Base-by-base conservation (phyloP, 2,113 vertebrate species). In the Chaetorhynchus papuensis region DNA sequence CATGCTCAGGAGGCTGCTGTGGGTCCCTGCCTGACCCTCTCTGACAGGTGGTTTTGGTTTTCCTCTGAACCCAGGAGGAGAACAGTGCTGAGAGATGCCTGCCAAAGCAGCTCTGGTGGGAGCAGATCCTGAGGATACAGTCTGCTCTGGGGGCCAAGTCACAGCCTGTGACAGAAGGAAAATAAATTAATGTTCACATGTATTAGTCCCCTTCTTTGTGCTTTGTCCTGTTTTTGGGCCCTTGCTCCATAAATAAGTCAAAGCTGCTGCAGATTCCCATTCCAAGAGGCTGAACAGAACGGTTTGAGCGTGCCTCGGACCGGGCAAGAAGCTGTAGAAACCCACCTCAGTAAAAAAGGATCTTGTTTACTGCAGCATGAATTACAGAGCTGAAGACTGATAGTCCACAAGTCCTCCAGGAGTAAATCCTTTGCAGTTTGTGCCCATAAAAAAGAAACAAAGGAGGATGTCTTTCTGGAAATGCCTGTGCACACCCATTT, bases 111-210 rank as follows among this genome's bases (percentile, higher is more conserved):
- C 79, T 77, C 56, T 75, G 68, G 72, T 89, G 85, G 81, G 95
- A 96, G 91, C 87, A 94, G 94, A 91, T 82, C 71, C 93, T 77
- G 81, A 87, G 81, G 83, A 85, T 69, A 53, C 41, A 20, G n/a
- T 33, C 78, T 95, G 89, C 93, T 95, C 89, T 83, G 42, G 70
- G 70, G 88, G 72, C 61, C 92, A 84, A 68, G 76, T 64, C 74
- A 61, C 14, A 61, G 87, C 90, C 92, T 74, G 39, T 9, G 52
- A 80, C 87, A 85, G 69, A 94, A 92, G 47, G 69, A 91, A 97
- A 98, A 98, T 98, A 98, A 98, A 98, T 98, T 97, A 97, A 97
- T 96, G 97, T 96, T 97, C 91, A 94, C 27, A 9, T 94, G 96
- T 94, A 83, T 87, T 87, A 74, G 80, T 75, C 64, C 92, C 71